phyloP scores from a whole-genome alignment of 2,797 vertebrate species.

The Sebastes iracundus region DNA sequence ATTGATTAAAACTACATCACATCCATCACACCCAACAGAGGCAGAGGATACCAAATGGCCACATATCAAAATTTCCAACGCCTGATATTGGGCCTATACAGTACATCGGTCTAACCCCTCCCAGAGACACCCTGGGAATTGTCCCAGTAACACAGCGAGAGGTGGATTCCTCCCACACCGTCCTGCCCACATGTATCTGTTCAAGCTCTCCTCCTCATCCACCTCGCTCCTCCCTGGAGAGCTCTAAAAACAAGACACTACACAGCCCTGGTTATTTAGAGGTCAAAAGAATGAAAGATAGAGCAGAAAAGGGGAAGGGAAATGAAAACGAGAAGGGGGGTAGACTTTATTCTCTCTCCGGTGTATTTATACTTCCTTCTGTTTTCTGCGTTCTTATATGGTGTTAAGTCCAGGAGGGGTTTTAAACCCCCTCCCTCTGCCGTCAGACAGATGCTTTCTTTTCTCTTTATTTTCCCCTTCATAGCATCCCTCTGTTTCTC shows the following conservation, averaged over 20 bases:
- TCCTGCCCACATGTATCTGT: slow-evolving; percentile 91
- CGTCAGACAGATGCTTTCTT: slow-evolving; percentile 62
- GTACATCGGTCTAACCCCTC: neutral
- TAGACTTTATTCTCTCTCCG: slow-evolving; percentile 51
- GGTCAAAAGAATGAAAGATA: slow-evolving; percentile 75
- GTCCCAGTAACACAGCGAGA: slow-evolving; percentile 80
- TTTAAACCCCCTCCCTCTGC: slow-evolving; percentile 43
- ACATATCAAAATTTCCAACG: slow-evolving; percentile 12
- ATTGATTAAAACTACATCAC: slow-evolving; percentile 43
- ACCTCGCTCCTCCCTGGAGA: slow-evolving; percentile 73
- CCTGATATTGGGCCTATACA: neutral
- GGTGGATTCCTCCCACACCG: slow-evolving; percentile 87
- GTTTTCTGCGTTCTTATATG: slow-evolving; percentile 63
- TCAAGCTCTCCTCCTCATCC: slow-evolving; percentile 79
- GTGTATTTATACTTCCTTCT: slow-evolving; percentile 57
- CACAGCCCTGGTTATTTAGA: slow-evolving; percentile 86
- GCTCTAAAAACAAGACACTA: slow-evolving; percentile 89
- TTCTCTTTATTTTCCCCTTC: slow-evolving; percentile 51
- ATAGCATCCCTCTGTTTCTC: slow-evolving; percentile 34
- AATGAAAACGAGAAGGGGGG: slow-evolving; percentile 35
- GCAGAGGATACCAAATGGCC: slow-evolving; percentile 4
- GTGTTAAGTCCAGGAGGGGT: slow-evolving; percentile 54
- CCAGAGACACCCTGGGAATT: slow-evolving; percentile 66
- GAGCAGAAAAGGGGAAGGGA: slow-evolving; percentile 33
- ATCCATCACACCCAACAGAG: slow-evolving; percentile 37